A percentile compares a stretch with the other conserved stretches of the same genome.
Conservation (phyloP, 1,140 invertebrate species). For the Macrobrachium rosenbergii region DNA sequence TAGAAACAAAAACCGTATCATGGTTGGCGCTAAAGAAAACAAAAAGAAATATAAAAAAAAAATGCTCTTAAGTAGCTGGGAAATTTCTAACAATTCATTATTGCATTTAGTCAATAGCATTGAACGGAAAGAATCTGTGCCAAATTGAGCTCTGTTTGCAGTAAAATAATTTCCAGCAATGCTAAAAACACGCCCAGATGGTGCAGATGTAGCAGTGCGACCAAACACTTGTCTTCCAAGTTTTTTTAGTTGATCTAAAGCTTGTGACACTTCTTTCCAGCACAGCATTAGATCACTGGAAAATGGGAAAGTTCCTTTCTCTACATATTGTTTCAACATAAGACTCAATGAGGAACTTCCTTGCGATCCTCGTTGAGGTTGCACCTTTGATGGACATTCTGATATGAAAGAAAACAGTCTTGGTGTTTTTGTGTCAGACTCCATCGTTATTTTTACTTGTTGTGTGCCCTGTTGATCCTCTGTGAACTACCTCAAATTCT, state of each 20-base stretch:
- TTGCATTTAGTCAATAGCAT: not conserved
- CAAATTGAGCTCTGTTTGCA: not conserved
- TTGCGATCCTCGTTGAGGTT: not conserved
- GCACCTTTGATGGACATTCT: not conserved
- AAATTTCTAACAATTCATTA: not conserved
- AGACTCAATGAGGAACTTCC: not conserved
- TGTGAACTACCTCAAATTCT: too few relatives aligned
- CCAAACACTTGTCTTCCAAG: not conserved
- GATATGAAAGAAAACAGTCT: not conserved
- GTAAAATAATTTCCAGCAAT: slow-evolving; percentile 9
- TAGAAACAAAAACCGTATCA: too few relatives aligned
- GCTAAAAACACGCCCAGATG: not conserved
- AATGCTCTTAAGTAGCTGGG: too few relatives aligned
- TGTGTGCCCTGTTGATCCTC: not conserved
- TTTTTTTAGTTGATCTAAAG: not conserved
- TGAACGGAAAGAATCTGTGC: too few relatives aligned
- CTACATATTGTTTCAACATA: slow-evolving; percentile 8
- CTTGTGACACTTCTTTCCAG: not conserved
- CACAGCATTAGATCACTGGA: not conserved
- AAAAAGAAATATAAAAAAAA: too few relatives aligned
- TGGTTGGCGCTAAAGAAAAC: too few relatives aligned
- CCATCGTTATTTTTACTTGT: not conserved
- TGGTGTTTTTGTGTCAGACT: not conserved
- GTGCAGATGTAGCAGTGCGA: not conserved
- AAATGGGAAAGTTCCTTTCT: not conserved